Base-by-base conservation (phyloP, 30 jellyfish, hydroid and myxozoan genomes). In the Hydractinia symbiolongicarpus region DNA sequence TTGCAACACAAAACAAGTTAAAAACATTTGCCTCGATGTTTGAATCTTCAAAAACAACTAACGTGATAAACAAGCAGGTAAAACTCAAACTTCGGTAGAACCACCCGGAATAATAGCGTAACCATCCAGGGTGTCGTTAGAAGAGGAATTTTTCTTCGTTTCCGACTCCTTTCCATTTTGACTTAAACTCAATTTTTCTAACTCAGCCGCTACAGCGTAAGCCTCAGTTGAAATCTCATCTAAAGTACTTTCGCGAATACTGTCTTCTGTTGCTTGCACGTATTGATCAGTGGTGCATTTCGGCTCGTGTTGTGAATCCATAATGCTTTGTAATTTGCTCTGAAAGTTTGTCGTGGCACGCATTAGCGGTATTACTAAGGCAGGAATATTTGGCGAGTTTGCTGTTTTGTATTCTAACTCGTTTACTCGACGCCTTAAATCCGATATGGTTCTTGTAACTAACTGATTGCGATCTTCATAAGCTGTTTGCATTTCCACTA, bases 401-500 rank as follows among this genome's bases (percentile, higher is more conserved):
- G 8, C 53, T 14, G 17, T 0, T 60, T 55, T 77, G 1, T 71
- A 55, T 70, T 85, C 93, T 75, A 90, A 54, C 14, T 53, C 56
- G 0, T 61, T 74, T 13, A 86, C 88, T 74, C 81, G 78, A 61
- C 54, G 54, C 61, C 86, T 30, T 60, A 90, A 81, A 8, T 57
- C 53, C 9, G 79, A 30, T 8, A 90, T 80, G 8, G 89, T 50
- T 40, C 78, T 67, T 30, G 77, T 85, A 81, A 86, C 78, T 54
- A 78, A 88, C 57, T 81, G 83, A 64, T 90, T 94, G 57, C 95
- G 57, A 55, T 86, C 90, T 54, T 90, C 97, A 73, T 90, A 86
- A 30, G 95, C 86, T 10, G 86, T 84, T 51, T 90, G 97, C 88
- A 90, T 70, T 55, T 90, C 97, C 19, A 83, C 94, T 5, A 90